Percentiles rank a stretch among this genome's conserved stretches.
These are phyloP conservation scores for Varecia variegata DNA, from an alignment of 2,797 vertebrate species.

Conservation along the genomic window DNA sequence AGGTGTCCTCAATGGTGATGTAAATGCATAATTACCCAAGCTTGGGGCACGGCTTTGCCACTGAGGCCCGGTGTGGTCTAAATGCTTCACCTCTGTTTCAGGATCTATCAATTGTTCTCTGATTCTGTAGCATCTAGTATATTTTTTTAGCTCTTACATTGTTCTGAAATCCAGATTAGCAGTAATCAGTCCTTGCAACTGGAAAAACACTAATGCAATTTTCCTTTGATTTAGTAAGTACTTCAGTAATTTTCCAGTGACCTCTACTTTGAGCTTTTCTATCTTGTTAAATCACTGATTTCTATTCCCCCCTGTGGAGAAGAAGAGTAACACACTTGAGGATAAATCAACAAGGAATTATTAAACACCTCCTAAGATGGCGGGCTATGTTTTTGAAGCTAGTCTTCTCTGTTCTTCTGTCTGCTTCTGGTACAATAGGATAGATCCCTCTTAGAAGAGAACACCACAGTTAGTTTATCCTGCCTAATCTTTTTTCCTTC, in stretches of 20 bases:
- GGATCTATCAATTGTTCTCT: not conserved
- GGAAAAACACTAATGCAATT: constrained; percentile 51
- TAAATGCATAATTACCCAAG: not conserved
- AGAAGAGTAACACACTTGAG: constrained; percentile 36
- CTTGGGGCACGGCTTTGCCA: not conserved
- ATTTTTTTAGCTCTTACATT: not conserved
- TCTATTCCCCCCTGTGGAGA: constrained; percentile 24
- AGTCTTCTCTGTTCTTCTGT: not conserved
- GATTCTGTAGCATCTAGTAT: not conserved
- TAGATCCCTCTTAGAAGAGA: constrained; percentile 28
- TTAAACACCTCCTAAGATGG: not conserved
- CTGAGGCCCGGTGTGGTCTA: not conserved
- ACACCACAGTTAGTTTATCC: constrained; percentile 46
- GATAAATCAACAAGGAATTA: constrained; percentile 64
- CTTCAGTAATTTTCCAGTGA: constrained; percentile 53
- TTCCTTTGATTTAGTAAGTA: constrained; percentile 57
- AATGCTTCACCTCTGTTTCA: not conserved
- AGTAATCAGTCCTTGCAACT: constrained; percentile 6
- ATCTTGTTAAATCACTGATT: constrained; percentile 64
- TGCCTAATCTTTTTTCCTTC: constrained; percentile 62
- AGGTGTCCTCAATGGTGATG: not conserved
- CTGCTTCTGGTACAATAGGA: constrained; percentile 20
- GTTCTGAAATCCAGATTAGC: constrained; percentile 45
- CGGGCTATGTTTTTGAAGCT: not conserved
- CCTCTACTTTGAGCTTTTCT: constrained; percentile 56